phyloP scores from a whole-genome alignment of 2,888 invertebrate genomes.

The Nemoura dubitans region DNA sequence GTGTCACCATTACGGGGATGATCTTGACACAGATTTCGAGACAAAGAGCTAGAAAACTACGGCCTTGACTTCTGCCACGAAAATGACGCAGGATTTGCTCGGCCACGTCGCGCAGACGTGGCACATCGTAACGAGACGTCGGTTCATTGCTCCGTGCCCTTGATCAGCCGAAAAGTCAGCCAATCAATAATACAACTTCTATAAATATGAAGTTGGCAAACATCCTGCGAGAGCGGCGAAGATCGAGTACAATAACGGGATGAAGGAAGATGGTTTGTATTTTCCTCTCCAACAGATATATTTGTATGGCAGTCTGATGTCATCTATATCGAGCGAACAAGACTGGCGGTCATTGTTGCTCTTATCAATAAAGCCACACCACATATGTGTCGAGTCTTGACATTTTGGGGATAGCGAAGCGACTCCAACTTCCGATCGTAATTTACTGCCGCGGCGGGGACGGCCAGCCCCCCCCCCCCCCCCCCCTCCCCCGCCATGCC shows the following conservation, averaged over 20 bases:
- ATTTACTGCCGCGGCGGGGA: slow-evolving; percentile 4
- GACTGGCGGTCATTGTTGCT: slow-evolving; percentile 5
- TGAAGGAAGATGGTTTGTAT: neutral
- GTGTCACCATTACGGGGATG: no score
- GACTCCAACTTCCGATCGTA: neutral
- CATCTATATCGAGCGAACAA: neutral
- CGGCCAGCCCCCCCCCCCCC: slow-evolving; percentile 14
- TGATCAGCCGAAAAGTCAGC: neutral
- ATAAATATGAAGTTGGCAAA: neutral
- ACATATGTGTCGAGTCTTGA: neutral
- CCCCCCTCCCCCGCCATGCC: neutral
- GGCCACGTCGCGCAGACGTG: no score
- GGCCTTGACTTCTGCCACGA: no score
- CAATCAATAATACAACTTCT: neutral
- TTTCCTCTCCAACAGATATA: slow-evolving; percentile 12
- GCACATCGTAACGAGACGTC: neutral
- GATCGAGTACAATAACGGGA: neutral
- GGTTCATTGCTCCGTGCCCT: neutral
- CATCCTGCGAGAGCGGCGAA: neutral
- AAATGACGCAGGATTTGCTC: no score
- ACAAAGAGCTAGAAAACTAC: no score
- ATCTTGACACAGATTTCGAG: no score
- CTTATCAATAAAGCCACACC: slow-evolving; percentile 1
- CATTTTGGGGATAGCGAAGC: slow-evolving; percentile 1
- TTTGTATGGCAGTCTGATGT: neutral